Percentiles rank a stretch among this genome's conserved stretches.
phyloP scores from a whole-genome alignment of 2,113 vertebrate genomes.

The Deroptyus accipitrinus region DNA sequence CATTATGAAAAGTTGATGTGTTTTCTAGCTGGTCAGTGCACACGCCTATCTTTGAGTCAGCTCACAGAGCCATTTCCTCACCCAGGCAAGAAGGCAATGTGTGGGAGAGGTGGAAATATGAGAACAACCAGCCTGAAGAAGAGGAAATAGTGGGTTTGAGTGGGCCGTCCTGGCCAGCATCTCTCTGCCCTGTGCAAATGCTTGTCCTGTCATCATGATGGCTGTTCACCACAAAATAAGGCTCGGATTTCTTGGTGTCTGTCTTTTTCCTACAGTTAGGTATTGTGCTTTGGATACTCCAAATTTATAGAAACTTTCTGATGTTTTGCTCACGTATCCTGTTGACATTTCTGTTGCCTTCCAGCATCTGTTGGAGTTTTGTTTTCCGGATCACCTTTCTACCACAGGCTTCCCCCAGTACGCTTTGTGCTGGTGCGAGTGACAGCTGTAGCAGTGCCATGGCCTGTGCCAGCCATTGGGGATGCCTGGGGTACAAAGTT shows the following conservation, averaged over 20 bases:
- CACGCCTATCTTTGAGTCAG: neutral
- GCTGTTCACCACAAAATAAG: neutral
- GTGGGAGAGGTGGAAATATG: neutral
- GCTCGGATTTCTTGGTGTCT: neutral
- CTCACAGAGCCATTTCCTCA: neutral
- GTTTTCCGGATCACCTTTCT: neutral
- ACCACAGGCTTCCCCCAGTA: neutral
- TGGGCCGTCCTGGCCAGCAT: neutral
- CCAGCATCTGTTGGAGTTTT: neutral
- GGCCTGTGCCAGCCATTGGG: neutral
- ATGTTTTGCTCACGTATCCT: neutral
- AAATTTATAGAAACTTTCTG: neutral
- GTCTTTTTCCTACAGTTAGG: neutral
- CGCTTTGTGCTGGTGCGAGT: neutral
- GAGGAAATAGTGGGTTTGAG: neutral
- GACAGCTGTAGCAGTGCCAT: accelerated
- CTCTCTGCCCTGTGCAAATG: neutral
- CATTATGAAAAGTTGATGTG: accelerated
- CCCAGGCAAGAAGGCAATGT: neutral
- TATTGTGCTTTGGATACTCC: neutral
- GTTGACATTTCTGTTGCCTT: neutral
- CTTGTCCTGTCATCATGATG: neutral
- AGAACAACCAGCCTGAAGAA: neutral
- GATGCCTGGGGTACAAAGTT: neutral
- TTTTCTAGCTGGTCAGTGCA: neutral